phyloP scores from a whole-genome alignment of 2,888 invertebrate genomes.

The Phasia obesa region DNA sequence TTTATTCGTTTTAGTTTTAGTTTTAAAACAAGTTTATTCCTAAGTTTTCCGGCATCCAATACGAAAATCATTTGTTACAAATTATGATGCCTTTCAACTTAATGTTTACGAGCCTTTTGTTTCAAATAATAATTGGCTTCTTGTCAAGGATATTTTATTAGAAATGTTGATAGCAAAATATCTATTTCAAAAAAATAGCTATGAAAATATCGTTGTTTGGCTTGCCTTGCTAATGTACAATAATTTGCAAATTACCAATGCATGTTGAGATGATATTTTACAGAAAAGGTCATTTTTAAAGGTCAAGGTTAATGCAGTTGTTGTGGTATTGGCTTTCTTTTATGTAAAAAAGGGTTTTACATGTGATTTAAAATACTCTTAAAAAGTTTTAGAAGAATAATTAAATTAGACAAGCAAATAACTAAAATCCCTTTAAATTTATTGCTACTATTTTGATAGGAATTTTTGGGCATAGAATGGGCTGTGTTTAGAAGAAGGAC shows the following conservation, averaged over 20 bases:
- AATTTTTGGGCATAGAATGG: not conserved
- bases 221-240: not conserved
- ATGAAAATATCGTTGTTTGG: constrained; percentile 3
- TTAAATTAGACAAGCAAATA: not conserved
- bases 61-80: constrained; percentile 24
- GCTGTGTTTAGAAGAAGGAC: too few species aligned
- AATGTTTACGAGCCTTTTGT: constrained; percentile 41
- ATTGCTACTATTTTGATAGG: too few species aligned
- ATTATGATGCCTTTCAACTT: constrained; percentile 35
- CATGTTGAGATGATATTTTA: constrained; percentile 4
- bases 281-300: constrained; percentile 21
- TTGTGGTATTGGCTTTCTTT: not conserved
- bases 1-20: not conserved
- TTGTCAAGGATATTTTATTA: constrained; percentile 62
- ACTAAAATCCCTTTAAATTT: not conserved
- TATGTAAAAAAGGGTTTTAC: not conserved
- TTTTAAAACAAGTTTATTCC: not conserved
- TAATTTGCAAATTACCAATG: constrained; percentile 20
- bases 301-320: constrained; percentile 51
- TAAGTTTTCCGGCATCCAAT: not conserved
- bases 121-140: constrained; percentile 69
- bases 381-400: not conserved
- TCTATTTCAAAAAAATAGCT: constrained; percentile 28
- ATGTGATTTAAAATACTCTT: not conserved
- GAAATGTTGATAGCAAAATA: constrained; percentile 44